A percentile compares a stretch with the other conserved stretches of the same genome.
Conservation (phyloP, 2,113 vertebrate genomes). For the Eonycteris spelaea region DNA sequence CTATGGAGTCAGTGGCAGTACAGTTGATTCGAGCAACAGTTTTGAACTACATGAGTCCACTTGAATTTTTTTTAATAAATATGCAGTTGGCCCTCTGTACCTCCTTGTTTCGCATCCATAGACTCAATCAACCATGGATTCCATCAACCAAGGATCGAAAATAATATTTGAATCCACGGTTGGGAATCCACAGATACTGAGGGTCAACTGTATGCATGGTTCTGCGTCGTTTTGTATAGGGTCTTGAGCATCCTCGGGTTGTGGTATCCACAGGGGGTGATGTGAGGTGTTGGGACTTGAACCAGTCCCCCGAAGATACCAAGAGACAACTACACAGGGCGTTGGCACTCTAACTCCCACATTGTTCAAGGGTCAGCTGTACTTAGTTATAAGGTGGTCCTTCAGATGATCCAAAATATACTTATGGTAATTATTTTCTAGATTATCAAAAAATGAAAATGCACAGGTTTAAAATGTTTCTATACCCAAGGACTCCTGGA, state of each 20-base stretch:
- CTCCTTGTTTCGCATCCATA: background rate
- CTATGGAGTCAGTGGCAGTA: background rate
- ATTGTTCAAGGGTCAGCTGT: background rate
- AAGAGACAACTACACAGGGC: background rate
- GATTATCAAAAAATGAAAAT: background rate
- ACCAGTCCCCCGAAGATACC: background rate
- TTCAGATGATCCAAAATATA: background rate
- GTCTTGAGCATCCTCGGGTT: background rate
- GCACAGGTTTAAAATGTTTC: background rate
- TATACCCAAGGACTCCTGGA: background rate
- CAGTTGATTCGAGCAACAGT: background rate
- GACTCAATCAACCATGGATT: background rate
- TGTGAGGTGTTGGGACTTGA: background rate
- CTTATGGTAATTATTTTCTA: background rate
- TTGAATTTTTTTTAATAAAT: background rate
- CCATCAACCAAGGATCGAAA: background rate
- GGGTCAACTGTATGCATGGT: background rate
- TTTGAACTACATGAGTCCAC: background rate
- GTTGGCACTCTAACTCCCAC: background rate
- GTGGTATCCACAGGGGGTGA: background rate
- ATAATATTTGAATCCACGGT: background rate
- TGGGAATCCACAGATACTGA: background rate
- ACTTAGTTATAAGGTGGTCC: background rate
- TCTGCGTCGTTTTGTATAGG: background rate
- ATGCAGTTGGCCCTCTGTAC: background rate